Conservation (phyloP, 2,797 vertebrate species). For the Garrulus glandarius region DNA sequence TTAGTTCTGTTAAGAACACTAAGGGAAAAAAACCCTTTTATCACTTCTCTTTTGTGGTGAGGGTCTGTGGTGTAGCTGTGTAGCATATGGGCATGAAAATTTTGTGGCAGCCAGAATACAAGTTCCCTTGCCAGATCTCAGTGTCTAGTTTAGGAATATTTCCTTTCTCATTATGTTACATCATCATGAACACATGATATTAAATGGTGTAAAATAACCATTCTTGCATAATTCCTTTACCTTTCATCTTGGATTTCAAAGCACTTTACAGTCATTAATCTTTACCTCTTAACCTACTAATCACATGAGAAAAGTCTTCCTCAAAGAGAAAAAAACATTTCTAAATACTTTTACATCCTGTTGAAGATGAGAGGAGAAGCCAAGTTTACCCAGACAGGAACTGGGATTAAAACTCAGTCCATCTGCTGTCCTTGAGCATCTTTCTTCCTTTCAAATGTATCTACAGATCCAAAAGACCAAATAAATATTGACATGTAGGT, state of each 20-base stretch:
- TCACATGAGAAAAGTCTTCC: constrained; percentile 32
- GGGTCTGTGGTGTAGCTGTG: neutral
- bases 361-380: neutral
- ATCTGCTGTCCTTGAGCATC: neutral
- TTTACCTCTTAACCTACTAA: neutral
- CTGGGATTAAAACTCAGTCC: neutral
- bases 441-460: neutral
- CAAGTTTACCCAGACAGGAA: neutral
- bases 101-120: neutral
- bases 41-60: neutral
- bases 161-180: neutral
- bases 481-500: neutral
- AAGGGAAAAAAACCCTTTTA: accelerated
- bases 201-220: constrained; percentile 7
- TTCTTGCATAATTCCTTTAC: neutral
- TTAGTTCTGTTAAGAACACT: neutral
- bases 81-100: neutral
- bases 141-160: neutral
- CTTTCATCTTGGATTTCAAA: constrained; percentile 55
- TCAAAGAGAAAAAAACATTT: neutral
- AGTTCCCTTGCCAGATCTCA: neutral
- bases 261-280: constrained; percentile 8
- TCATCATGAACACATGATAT: neutral
- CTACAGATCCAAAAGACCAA: neutral
- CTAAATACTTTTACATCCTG: neutral